Percentiles rank a stretch among this genome's conserved stretches.
Conservation (phyloP, 2,888 invertebrate genomes). For the Opisthograptis luteolata region DNA sequence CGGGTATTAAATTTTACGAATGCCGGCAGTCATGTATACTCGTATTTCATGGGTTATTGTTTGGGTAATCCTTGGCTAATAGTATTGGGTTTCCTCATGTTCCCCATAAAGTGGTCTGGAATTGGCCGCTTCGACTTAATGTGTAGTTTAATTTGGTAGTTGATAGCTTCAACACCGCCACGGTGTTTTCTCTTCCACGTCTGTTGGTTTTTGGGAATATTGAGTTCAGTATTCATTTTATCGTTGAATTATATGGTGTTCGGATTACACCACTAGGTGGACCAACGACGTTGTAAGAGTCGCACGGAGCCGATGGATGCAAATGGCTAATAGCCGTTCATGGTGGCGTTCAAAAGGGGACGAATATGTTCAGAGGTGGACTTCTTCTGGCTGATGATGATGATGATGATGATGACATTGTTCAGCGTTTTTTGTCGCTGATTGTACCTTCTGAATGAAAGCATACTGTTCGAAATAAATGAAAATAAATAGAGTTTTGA, state of each 20-base stretch:
- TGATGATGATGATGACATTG: too few species aligned
- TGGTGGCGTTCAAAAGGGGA: too few species aligned
- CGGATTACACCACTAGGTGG: too few species aligned
- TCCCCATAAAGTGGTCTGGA: constrained; percentile 32
- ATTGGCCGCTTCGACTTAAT: constrained; percentile 26
- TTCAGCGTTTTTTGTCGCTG: too few species aligned
- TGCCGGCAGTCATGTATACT: constrained; percentile 49
- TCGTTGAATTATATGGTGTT: constrained; percentile 3
- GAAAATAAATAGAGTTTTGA: constrained; percentile 67
- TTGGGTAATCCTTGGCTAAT: constrained; percentile 48
- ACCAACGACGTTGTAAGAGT: too few species aligned
- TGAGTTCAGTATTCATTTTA: constrained; percentile 12
- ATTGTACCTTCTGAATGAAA: constrained; percentile 52
- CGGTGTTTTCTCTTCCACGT: constrained; percentile 25
- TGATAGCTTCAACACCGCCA: constrained; percentile 20
- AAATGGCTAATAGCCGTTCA: too few species aligned
- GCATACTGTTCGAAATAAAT: constrained; percentile 41
- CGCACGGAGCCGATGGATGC: too few species aligned
- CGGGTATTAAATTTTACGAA: constrained; percentile 62
- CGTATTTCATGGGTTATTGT: constrained; percentile 58
- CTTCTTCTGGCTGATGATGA: neutral
- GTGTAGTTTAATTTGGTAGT: constrained; percentile 31
- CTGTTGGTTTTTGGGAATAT: constrained; percentile 10
- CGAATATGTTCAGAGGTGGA: too few species aligned
- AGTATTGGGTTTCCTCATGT: constrained; percentile 37